Percentiles rank a stretch among this genome's conserved stretches.
Evolutionary conservation across 1,140 invertebrate genomes (phyloP).

Genomic region (Mizuhopecten yessoensis): DNA sequence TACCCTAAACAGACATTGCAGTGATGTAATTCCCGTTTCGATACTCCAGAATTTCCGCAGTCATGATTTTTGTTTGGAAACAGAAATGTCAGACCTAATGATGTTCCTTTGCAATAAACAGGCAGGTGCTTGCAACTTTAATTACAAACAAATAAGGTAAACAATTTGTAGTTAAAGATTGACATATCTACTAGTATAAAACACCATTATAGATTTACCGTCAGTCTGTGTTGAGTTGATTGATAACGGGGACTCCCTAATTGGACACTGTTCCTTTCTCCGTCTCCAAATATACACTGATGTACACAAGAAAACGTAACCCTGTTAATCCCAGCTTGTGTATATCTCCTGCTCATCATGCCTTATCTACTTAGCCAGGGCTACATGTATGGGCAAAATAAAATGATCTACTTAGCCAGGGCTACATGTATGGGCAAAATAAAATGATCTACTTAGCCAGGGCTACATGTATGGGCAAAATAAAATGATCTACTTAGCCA

Average conservation of each 20-base stretch:
- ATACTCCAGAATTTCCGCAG: neutral
- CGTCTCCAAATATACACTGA: no score
- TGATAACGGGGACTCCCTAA: neutral
- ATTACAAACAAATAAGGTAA: neutral
- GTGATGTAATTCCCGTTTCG: neutral
- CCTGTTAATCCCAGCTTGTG: no score
- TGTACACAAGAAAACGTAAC: no score
- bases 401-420: no score
- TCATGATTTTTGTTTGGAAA: neutral
- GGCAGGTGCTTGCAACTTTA: neutral
- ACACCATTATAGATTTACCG: neutral
- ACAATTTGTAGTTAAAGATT: neutral
- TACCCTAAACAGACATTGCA: neutral
- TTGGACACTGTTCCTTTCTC: neutral
- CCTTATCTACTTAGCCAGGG: neutral
- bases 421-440: no score
- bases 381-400: no score
- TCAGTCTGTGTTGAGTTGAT: neutral
- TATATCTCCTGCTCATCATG: neutral
- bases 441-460: no score
- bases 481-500: no score
- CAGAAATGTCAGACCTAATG: neutral
- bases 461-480: no score
- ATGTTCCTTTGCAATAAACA: neutral
- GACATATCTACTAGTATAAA: no score